Conservation (phyloP, 1,140 invertebrate species). For the Drosophila navojoa region DNA sequence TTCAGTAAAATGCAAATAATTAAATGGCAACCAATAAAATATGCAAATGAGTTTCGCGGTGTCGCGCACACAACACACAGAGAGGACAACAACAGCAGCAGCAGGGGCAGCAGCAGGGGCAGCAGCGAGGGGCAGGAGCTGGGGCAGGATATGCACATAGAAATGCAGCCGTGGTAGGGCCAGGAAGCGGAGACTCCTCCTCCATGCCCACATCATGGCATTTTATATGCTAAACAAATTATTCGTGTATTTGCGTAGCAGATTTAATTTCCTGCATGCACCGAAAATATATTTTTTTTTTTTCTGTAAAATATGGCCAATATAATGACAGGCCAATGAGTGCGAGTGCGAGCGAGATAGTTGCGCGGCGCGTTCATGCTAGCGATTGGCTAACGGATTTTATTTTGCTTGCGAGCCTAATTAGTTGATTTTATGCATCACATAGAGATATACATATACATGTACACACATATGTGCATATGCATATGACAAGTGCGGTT, state of each 20-base stretch:
- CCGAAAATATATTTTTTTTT: conserved; percentile 34
- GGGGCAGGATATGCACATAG: conserved; percentile 20
- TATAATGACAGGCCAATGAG: conserved; percentile 26
- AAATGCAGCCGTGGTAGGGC: conserved; percentile 8
- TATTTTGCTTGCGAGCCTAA: conserved; percentile 26
- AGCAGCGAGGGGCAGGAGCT: not conserved
- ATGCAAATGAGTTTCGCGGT: conserved; percentile 73
- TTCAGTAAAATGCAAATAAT: conserved; percentile 77
- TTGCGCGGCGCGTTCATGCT: not conserved
- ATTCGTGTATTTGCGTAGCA: conserved; percentile 52
- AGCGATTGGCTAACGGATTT: conserved; percentile 33
- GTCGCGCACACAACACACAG: conserved; percentile 34
- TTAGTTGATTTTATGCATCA: conserved; percentile 31
- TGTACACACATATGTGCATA: conserved; percentile 13
- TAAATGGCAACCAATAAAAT: conserved; percentile 81
- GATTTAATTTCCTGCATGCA: conserved; percentile 60
- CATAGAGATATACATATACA: not conserved
- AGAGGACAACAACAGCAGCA: not conserved
- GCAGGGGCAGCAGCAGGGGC: not conserved
- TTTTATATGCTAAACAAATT: conserved; percentile 51
- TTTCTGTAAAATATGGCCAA: conserved; percentile 50
- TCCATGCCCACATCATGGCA: conserved; percentile 22
- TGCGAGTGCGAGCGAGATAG: conserved; percentile 28
- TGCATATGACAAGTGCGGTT: not conserved
- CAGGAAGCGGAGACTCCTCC: too few relatives aligned